Evolutionary conservation across 1,140 invertebrate species (phyloP).

Genomic region (Caenorhabditis tropicalis): DNA sequence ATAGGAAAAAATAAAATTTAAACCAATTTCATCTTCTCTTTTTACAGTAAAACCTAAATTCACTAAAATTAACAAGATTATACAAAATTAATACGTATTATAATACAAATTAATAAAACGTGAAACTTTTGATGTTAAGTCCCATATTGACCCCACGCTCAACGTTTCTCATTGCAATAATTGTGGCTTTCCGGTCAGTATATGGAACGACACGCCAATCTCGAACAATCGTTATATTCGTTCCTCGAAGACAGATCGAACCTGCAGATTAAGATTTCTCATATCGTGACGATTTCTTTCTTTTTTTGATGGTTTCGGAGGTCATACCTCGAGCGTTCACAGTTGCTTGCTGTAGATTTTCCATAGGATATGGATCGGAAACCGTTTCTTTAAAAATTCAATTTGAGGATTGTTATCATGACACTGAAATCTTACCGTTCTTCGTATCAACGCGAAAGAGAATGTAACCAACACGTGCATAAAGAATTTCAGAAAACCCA

Average conservation of each 20-base stretch:
- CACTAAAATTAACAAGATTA: too few species aligned
- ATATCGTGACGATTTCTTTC: background rate
- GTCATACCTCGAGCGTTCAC: background rate
- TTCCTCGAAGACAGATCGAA: constrained; percentile 20
- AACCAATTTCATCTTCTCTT: too few species aligned
- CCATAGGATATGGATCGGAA: constrained; percentile 22
- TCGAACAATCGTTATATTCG: constrained; percentile 24
- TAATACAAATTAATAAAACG: background rate
- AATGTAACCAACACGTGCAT: background rate
- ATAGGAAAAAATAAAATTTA: too few species aligned
- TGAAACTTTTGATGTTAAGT: background rate
- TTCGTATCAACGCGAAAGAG: background rate
- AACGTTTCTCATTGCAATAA: constrained; percentile 3
- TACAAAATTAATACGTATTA: too few species aligned
- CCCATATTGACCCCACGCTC: constrained; percentile 2
- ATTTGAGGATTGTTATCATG: too few species aligned
- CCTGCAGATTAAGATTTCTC: background rate
- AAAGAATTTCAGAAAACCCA: background rate
- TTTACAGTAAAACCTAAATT: background rate
- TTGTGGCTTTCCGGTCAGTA: constrained; percentile 14
- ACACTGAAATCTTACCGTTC: background rate
- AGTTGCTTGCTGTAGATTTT: background rate
- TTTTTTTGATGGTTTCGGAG: background rate
- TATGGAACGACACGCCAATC: constrained; percentile 19
- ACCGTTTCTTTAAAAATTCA: background rate